Evolutionary conservation across 2,113 vertebrate genomes (phyloP).

Genomic region (Gymnorhina tibicen): DNA sequence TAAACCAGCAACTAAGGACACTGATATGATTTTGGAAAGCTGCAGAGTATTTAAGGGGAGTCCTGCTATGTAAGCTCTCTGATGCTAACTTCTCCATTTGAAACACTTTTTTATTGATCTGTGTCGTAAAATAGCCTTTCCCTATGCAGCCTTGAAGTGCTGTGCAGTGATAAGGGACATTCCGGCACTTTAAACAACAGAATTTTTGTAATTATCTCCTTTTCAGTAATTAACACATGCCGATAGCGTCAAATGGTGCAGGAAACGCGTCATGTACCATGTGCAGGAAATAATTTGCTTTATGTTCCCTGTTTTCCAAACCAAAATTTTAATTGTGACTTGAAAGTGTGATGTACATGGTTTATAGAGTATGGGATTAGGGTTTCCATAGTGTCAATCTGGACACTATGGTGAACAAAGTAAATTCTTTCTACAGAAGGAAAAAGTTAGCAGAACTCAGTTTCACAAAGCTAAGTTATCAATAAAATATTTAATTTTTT

Average conservation of each 20-base stretch:
- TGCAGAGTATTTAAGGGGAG: neutral
- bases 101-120: neutral
- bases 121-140: neutral
- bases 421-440: neutral
- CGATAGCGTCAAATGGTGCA: neutral
- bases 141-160: neutral
- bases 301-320: neutral
- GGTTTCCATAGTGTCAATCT: neutral
- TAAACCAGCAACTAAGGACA: neutral
- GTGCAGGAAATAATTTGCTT: neutral
- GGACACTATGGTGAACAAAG: neutral
- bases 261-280: neutral
- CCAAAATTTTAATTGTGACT: neutral
- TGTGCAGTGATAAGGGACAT: neutral
- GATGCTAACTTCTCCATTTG: neutral
- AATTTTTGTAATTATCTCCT: neutral
- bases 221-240: neutral
- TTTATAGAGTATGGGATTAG: neutral
- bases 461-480: neutral
- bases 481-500: neutral
- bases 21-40: neutral
- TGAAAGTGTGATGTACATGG: neutral
- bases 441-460: neutral
- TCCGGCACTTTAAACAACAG: neutral
- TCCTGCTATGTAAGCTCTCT: neutral